Percentiles rank a stretch among this genome's conserved stretches.
Evolutionary conservation across 23 tunicate genomes (phyloP).

Genomic region (Phallusia fumigata): DNA sequence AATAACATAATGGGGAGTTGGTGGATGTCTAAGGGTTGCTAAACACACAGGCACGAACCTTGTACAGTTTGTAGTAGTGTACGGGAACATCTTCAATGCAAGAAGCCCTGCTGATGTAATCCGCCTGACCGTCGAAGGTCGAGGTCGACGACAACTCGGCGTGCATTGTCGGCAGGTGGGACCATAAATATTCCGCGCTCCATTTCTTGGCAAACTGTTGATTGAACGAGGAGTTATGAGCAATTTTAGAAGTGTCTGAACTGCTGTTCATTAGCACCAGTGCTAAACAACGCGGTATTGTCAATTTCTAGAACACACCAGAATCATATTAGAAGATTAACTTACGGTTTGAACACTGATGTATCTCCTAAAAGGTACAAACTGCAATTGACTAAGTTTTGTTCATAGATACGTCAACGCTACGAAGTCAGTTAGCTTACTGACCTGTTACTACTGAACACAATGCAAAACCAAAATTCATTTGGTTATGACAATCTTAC

Average conservation of each 20-base stretch:
- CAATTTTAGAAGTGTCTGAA: too few relatives aligned
- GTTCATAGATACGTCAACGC: too few relatives aligned
- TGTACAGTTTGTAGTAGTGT: slow-evolving; percentile 75
- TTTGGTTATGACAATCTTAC: slow-evolving; percentile 31
- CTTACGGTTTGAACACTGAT: too few relatives aligned
- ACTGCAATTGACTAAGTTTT: too few relatives aligned
- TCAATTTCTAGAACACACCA: too few relatives aligned
- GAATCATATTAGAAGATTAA: too few relatives aligned
- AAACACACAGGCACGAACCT: slow-evolving; percentile 60
- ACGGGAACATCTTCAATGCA: slow-evolving; percentile 88
- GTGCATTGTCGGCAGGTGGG: slow-evolving; percentile 78
- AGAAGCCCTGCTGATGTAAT: slow-evolving; percentile 79
- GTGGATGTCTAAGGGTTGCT: neutral
- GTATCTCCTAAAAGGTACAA: too few relatives aligned
- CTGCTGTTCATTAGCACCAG: too few relatives aligned
- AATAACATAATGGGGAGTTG: neutral
- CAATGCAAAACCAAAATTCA: too few relatives aligned
- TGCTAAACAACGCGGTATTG: too few relatives aligned
- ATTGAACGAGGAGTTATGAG: neutral
- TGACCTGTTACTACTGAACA: too few relatives aligned
- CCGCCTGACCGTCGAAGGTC: slow-evolving; percentile 55
- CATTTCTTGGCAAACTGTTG: slow-evolving; percentile 75
- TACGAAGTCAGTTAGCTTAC: too few relatives aligned
- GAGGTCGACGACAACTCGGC: slow-evolving; percentile 49
- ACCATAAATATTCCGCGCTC: slow-evolving; percentile 62